Evolutionary conservation across 2,113 vertebrate genomes (phyloP).

Genomic region (Columba janthina): DNA sequence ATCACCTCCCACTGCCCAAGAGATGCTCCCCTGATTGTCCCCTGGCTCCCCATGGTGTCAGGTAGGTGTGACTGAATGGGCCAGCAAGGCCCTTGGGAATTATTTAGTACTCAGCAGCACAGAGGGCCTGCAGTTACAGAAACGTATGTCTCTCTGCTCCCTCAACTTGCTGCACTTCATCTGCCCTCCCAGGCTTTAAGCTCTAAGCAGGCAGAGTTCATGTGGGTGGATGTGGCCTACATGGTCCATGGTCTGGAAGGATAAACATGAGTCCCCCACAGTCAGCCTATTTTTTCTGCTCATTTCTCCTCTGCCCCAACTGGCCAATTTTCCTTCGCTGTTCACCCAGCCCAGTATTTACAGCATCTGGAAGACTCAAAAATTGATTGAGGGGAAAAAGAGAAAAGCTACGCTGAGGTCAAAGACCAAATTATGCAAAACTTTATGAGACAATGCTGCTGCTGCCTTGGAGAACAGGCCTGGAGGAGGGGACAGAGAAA

Average conservation of each 20-base stretch:
- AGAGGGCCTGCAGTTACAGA: background rate
- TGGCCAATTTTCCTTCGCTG: background rate
- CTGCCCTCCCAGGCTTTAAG: background rate
- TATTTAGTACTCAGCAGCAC: background rate
- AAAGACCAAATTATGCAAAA: background rate
- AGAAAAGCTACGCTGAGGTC: background rate
- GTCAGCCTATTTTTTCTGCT: background rate
- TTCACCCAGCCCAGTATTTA: background rate
- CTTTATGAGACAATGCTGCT: background rate
- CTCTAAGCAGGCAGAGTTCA: background rate
- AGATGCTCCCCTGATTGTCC: background rate
- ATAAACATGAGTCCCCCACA: background rate
- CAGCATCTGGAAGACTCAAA: background rate
- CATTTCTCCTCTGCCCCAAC: background rate
- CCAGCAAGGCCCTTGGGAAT: background rate
- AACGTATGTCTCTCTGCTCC: background rate
- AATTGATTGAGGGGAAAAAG: background rate
- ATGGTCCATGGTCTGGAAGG: background rate
- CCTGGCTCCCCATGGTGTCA: background rate
- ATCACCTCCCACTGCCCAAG: background rate
- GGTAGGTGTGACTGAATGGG: background rate
- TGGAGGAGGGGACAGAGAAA: background rate
- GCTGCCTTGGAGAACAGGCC: background rate
- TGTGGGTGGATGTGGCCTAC: background rate
- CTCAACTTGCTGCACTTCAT: background rate